Conservation (phyloP, 2,888 invertebrate genomes). For the Pterobdella sp. region DNA sequence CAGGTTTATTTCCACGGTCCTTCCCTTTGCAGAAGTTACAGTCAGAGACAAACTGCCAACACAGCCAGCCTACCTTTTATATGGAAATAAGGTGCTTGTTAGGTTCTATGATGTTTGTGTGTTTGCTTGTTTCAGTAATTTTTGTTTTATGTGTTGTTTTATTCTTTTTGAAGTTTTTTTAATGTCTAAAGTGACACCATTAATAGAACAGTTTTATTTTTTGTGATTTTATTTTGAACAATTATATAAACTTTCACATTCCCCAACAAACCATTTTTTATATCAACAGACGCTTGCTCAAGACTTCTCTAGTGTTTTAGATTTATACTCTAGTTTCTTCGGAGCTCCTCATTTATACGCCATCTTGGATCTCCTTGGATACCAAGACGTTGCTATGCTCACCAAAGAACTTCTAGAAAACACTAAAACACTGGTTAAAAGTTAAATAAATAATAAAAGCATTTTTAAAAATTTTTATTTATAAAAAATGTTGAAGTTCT, state of each 20-base stretch:
- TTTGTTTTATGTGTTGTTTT: too few relatives aligned
- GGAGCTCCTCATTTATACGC: constrained; percentile 87
- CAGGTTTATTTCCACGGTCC: constrained; percentile 73
- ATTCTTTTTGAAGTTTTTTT: not conserved
- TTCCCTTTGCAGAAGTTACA: constrained; percentile 65
- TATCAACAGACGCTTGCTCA: constrained; percentile 30
- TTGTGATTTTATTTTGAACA: constrained; percentile 15
- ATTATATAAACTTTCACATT: not conserved
- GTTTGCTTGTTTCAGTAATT: not conserved
- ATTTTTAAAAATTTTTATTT: not conserved
- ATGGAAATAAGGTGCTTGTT: constrained; percentile 70
- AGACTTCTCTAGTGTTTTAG: constrained; percentile 60
- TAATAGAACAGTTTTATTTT: not conserved
- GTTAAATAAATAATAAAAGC: not conserved
- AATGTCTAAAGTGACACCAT: not conserved
- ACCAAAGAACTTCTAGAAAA: constrained; percentile 88
- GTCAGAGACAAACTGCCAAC: constrained; percentile 80
- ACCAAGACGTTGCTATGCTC: constrained; percentile 92
- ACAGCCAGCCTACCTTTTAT: constrained; percentile 79
- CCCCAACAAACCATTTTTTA: not conserved
- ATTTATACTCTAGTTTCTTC: constrained; percentile 80
- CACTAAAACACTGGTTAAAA: constrained; percentile 64
- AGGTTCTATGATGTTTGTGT: too few relatives aligned
- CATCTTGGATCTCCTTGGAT: constrained; percentile 82
- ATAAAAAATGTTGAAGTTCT: not conserved